These are phyloP conservation scores for Calameuta idolon DNA, from an alignment of 2,888 invertebrate species.

Conservation along the genomic window DNA sequence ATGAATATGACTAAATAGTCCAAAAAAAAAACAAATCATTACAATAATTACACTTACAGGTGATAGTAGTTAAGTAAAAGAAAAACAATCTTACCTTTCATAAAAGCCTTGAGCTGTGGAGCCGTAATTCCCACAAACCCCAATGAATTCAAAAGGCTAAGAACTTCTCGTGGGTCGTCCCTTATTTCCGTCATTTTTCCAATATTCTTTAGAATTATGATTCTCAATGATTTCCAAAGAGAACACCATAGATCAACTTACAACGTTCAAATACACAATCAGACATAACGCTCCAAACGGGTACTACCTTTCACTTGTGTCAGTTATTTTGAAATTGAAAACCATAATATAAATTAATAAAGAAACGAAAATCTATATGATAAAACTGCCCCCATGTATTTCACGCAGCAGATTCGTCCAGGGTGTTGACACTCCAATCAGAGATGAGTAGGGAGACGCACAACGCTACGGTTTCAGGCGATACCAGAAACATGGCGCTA, in stretches of 20 bases:
- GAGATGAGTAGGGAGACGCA: too few relatives aligned
- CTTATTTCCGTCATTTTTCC: conserved; percentile 34
- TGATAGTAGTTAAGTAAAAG: not conserved
- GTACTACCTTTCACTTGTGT: not conserved
- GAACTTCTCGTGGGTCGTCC: conserved; percentile 78
- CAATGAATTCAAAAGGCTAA: conserved; percentile 79
- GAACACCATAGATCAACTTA: not conserved
- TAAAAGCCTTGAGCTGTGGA: conserved; percentile 81
- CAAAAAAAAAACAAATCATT: not conserved
- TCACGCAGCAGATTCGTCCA: not conserved
- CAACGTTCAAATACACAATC: not conserved
- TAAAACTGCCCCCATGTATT: not conserved
- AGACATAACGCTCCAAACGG: not conserved
- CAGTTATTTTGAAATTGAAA: not conserved
- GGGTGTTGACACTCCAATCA: too few relatives aligned
- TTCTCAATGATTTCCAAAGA: not conserved
- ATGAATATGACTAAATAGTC: not conserved
- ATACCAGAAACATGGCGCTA: too few relatives aligned
- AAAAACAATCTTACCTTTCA: conserved; percentile 73
- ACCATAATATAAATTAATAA: not conserved
- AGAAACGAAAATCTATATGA: not conserved
- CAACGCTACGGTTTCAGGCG: too few relatives aligned
- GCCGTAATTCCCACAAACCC: conserved; percentile 82
- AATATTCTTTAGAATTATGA: not conserved
- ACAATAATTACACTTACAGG: not conserved